These are phyloP conservation scores for Karalla daura DNA, from an alignment of 2,797 vertebrate genomes.

Conservation along the genomic window DNA sequence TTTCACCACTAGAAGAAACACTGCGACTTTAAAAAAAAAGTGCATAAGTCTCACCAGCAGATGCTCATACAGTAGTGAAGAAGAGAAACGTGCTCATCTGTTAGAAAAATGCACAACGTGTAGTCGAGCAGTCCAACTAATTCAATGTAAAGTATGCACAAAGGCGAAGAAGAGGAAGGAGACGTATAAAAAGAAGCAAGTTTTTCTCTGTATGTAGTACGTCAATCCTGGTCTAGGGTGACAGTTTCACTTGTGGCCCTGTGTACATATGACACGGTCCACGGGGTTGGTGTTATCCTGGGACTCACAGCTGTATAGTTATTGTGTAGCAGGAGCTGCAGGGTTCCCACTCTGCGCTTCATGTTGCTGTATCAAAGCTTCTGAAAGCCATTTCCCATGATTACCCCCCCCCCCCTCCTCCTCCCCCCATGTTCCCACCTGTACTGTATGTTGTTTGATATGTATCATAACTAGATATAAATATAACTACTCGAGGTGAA, in stretches of 20 bases:
- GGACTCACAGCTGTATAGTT: slow-evolving; percentile 62
- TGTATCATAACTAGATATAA: slow-evolving; percentile 74
- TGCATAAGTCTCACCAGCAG: slow-evolving; percentile 77
- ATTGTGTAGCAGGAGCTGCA: slow-evolving; percentile 60
- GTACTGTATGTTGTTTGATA: slow-evolving; percentile 76
- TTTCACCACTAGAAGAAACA: slow-evolving; percentile 15
- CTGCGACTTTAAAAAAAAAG: slow-evolving; percentile 26
- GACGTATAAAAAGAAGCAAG: slow-evolving; percentile 53
- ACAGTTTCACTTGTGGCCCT: slow-evolving; percentile 47
- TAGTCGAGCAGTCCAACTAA: slow-evolving; percentile 34
- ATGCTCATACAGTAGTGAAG: slow-evolving; percentile 58
- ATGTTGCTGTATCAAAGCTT: slow-evolving; percentile 72
- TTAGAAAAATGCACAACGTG: slow-evolving; percentile 52
- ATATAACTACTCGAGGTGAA: slow-evolving; percentile 66
- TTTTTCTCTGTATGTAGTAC: slow-evolving; percentile 53
- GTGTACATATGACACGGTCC: slow-evolving; percentile 67
- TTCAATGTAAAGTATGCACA: slow-evolving; percentile 41
- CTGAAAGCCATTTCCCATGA: slow-evolving; percentile 50
- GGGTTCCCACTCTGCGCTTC: slow-evolving; percentile 30
- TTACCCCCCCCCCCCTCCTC: slow-evolving; percentile 8
- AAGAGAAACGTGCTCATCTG: slow-evolving; percentile 43
- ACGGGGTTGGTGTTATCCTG: slow-evolving; percentile 50
- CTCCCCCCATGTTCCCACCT: slow-evolving; percentile 38
- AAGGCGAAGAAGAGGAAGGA: too few relatives aligned
- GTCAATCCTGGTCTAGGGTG: slow-evolving; percentile 52